phyloP scores from a whole-genome alignment of 2,888 invertebrate genomes.

The Antitype chi region DNA sequence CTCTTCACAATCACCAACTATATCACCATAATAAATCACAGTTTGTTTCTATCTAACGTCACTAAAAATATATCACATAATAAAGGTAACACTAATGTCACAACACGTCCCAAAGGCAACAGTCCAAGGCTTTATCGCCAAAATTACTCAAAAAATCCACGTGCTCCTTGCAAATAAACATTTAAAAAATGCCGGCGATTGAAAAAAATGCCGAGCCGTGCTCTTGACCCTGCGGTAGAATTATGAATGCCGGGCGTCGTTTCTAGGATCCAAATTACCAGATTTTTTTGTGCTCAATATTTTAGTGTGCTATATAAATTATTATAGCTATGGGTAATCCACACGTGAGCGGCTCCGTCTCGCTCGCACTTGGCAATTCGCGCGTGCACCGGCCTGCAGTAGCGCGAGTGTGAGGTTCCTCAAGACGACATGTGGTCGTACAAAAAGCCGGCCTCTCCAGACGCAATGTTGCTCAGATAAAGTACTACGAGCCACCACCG shows the following conservation, averaged over 20 bases:
- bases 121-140: conserved; percentile 86
- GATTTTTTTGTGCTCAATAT: conserved; percentile 90
- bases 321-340: conserved; percentile 83
- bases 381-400: conserved; percentile 86
- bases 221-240: conserved; percentile 89
- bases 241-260: conserved; percentile 89
- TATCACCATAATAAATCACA: conserved; percentile 90
- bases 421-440: conserved; percentile 84
- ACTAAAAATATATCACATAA: conserved; percentile 89
- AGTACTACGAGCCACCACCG: conserved; percentile 73
- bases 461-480: conserved; percentile 72
- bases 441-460: conserved; percentile 82
- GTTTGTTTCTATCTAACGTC: conserved; percentile 89
- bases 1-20: conserved; percentile 85
- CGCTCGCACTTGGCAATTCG: conserved; percentile 83
- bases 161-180: conserved; percentile 87
- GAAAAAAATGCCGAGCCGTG: conserved; percentile 84
- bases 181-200: conserved; percentile 83
- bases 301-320: conserved; percentile 88
- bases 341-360: conserved; percentile 86
- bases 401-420: conserved; percentile 73
- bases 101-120: conserved; percentile 90
- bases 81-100: conserved; percentile 89
- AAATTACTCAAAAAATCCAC: conserved; percentile 88
- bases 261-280: conserved; percentile 89